These are phyloP conservation scores for Gymnarchus niloticus DNA, from an alignment of 2,113 vertebrate genomes.

Conservation along the genomic window DNA sequence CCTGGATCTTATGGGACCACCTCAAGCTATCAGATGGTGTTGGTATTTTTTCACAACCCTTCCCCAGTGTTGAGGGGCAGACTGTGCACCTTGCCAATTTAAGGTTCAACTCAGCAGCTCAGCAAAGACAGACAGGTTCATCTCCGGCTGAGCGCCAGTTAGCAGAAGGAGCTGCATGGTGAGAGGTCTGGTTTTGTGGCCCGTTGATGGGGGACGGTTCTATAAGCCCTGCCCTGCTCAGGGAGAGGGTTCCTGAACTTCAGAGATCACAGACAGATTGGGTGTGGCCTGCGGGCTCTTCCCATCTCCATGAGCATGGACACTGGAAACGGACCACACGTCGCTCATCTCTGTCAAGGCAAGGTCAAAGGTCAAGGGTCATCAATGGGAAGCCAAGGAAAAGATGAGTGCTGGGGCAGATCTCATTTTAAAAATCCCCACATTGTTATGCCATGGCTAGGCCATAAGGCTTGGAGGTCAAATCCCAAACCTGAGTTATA, in stretches of 20 bases:
- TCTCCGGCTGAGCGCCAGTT: background rate
- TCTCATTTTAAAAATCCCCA: background rate
- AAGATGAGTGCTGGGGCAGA: background rate
- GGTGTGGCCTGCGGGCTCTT: slow-evolving; percentile 44
- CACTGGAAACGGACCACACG: slow-evolving; percentile 66
- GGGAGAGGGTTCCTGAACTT: slow-evolving; percentile 45
- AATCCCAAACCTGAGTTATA: background rate
- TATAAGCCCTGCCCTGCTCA: slow-evolving; percentile 18
- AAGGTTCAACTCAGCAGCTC: background rate
- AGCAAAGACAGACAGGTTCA: background rate
- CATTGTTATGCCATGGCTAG: background rate
- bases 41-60: background rate
- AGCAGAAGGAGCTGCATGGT: background rate
- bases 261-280: slow-evolving; percentile 59
- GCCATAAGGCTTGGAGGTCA: background rate
- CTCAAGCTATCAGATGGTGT: background rate
- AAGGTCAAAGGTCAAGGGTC: background rate
- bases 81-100: background rate
- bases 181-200: background rate
- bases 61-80: background rate
- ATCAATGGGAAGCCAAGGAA: background rate
- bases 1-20: background rate
- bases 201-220: background rate
- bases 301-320: slow-evolving; percentile 47
- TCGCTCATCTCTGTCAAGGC: slow-evolving; percentile 61